Conservation (phyloP, 2,888 invertebrate species). For the Drosophila demipolita region DNA sequence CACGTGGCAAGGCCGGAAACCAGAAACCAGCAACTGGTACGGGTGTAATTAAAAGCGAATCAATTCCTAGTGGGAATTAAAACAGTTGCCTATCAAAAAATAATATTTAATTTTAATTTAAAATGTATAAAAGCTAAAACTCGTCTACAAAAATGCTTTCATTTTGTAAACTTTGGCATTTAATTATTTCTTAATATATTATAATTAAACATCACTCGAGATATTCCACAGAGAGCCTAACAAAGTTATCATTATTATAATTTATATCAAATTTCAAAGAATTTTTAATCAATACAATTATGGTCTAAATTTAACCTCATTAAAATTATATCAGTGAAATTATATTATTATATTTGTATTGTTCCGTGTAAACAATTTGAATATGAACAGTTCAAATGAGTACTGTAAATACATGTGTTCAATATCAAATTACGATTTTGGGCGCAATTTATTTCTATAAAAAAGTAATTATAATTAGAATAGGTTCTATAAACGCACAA, state of each 20-base stretch:
- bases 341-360: background rate
- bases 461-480: background rate
- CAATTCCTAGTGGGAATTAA: constrained; percentile 29
- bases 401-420: background rate
- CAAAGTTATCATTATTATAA: background rate
- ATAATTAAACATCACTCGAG: background rate
- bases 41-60: constrained; percentile 29
- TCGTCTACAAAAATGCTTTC: background rate
- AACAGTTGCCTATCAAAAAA: constrained; percentile 22
- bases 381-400: background rate
- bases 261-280: background rate
- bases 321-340: too few relatives aligned
- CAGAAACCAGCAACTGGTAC: background rate
- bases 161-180: background rate
- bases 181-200: background rate
- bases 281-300: background rate
- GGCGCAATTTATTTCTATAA: background rate
- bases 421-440: background rate
- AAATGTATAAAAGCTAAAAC: background rate
- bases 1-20: constrained; percentile 20
- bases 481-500: background rate
- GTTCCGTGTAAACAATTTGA: background rate
- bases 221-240: background rate
- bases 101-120: constrained; percentile 26
- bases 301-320: background rate